Evolutionary conservation across 2,113 vertebrate genomes (phyloP), one percentile per base, ranked within the genome.

Genomic region (Colistium nudipinnis): DNA sequence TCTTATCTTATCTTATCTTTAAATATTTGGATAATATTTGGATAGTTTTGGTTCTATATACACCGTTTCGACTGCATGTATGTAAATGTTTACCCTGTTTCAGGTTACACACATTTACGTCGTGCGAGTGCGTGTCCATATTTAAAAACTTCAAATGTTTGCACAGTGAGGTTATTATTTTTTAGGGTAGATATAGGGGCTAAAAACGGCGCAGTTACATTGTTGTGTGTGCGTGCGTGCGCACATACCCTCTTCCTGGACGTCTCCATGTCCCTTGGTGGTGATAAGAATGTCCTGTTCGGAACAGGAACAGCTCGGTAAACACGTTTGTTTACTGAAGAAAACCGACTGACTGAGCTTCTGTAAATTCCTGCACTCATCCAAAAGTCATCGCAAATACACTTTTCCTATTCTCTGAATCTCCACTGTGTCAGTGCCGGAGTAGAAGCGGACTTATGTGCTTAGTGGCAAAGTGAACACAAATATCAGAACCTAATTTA

Each of bases 201-300:
- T 62, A 66, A 57, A 47, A 44, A 54, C 47, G 39, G 47, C 56
- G 52, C 33, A 66, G 52, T 38, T n/a, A n/a, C n/a, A 24, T 31
- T 38, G 31, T 56, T 24, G 33, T 24, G 53, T 56, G 30, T 8
- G 12, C 7, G 31, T 54, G 30, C 38, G 22, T 43, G 20, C 51
- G 43, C 57, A 38, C 55, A 11, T 6, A 35, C 80, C 55, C 45
- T 76, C 62, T 70, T 81, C 74, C 72, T 67, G 59, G 57, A 79
- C 62, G 25, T 39, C 17, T n/a, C n/a, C n/a, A n/a, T 22, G 39
- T 84, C 82, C 73, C 70, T 41, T 80, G 59, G 44, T 73, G 54
- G 19, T 14, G 63, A 84, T 77, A 86, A 70, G 68, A 77, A 83
- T 62, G 55, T 90, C 82, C 85, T 86, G 90, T 87, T 80, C 78